These are phyloP conservation scores for Alligator mississippiensis DNA, from an alignment of 2,113 vertebrate genomes.

Conservation along the genomic window DNA sequence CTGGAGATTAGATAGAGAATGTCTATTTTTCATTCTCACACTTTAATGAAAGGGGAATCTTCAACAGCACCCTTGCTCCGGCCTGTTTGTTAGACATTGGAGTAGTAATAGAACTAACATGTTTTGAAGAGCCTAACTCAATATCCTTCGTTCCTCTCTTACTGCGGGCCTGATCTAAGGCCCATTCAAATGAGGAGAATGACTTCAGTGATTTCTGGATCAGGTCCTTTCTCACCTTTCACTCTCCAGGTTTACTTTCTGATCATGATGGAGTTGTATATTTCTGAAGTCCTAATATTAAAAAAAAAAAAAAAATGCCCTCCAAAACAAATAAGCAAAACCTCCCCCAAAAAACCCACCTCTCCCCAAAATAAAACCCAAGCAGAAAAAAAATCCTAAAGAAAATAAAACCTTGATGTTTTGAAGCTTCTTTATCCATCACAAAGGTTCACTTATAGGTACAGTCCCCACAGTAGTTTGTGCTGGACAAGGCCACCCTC, in stretches of 20 bases:
- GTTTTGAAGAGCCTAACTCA: neutral
- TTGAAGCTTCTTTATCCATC: neutral
- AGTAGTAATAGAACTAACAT: neutral
- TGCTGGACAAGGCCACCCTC: neutral
- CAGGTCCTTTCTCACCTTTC: neutral
- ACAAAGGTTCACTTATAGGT: neutral
- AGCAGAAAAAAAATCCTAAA: too few relatives aligned
- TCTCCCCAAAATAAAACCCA: too few relatives aligned
- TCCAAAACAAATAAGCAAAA: neutral
- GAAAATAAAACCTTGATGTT: neutral
- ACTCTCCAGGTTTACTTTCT: neutral
- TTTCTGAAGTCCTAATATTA: neutral
- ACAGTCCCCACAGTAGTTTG: neutral
- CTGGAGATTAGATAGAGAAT: neutral
- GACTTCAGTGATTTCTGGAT: neutral
- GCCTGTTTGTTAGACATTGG: neutral
- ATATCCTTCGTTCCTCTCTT: neutral
- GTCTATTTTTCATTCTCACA: neutral
- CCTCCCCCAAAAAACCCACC: too few relatives aligned
- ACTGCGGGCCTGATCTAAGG: neutral
- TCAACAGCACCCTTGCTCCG: neutral
- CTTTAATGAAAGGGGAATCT: neutral
- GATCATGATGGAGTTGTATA: neutral
- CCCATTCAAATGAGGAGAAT: neutral
- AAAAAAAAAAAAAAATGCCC: neutral